Percentiles rank a stretch among this genome's conserved stretches.
Evolutionary conservation across 2,113 vertebrate genomes (phyloP).

Genomic region (Prinia subflava): DNA sequence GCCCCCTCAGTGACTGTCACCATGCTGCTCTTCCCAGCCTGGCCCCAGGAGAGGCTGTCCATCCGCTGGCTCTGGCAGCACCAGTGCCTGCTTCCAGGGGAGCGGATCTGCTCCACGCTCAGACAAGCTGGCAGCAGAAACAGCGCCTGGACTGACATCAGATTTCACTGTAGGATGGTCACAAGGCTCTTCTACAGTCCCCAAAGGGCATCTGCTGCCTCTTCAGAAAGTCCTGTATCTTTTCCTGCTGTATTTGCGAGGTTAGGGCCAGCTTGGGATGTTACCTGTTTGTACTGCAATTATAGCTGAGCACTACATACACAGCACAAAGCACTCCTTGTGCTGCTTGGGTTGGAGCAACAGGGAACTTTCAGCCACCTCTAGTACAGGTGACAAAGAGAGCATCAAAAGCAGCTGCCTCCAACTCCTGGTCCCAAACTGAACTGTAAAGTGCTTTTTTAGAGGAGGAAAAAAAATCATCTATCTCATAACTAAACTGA

Average conservation of each 20-base stretch:
- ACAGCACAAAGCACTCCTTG: neutral
- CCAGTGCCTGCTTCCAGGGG: neutral
- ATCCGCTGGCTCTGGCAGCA: accelerated
- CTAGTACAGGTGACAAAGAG: neutral
- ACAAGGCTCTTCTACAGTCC: neutral
- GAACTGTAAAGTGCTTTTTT: neutral
- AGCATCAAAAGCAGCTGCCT: neutral
- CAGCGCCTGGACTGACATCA: neutral
- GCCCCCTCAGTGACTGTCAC: neutral
- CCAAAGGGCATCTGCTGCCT: neutral
- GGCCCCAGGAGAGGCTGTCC: accelerated
- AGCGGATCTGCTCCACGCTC: accelerated
- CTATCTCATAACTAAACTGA: neutral
- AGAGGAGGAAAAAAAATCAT: accelerated
- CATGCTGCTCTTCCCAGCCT: neutral
- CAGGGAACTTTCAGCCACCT: neutral
- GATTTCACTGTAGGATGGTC: neutral
- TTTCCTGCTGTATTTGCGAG: accelerated
- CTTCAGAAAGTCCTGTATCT: neutral
- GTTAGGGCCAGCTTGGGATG: neutral
- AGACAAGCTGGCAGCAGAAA: neutral
- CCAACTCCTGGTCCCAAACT: neutral
- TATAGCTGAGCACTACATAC: neutral
- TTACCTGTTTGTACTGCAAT: neutral
- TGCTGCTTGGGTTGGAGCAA: neutral